Percentiles rank a stretch among this genome's conserved stretches.
These are phyloP conservation scores for Creontiades dilutus DNA, from an alignment of 2,888 invertebrate species.

Conservation along the genomic window DNA sequence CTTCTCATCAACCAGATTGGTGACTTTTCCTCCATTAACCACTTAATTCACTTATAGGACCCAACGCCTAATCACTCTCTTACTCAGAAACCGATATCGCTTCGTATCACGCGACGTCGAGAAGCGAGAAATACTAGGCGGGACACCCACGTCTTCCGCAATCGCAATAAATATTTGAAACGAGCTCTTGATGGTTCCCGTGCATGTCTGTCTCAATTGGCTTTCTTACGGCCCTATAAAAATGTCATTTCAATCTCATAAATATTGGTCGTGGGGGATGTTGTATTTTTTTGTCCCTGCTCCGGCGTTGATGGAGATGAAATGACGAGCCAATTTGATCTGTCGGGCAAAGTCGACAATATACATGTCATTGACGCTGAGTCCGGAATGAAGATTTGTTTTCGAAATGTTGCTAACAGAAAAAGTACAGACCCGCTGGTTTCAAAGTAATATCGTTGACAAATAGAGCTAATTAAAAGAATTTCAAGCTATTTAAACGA, in stretches of 20 bases:
- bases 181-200: slow-evolving; percentile 5
- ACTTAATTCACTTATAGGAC: neutral
- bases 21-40: neutral
- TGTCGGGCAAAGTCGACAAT: neutral
- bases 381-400: no score
- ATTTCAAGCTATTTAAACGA: no score
- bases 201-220: slow-evolving; percentile 17
- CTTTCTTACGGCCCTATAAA: slow-evolving; percentile 14
- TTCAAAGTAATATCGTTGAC: no score
- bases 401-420: no score
- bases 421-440: no score
- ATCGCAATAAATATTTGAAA: slow-evolving; percentile 20
- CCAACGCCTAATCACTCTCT: neutral
- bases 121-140: neutral
- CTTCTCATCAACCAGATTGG: neutral
- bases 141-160: neutral
- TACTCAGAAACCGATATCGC: neutral
- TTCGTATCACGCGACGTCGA: neutral
- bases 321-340: neutral
- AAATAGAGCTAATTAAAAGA: no score
- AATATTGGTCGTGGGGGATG: neutral
- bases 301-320: slow-evolving; percentile 17
- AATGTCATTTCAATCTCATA: slow-evolving; percentile 8
- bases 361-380: no score
- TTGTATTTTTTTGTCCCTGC: neutral